Evolutionary conservation across 2,888 invertebrate genomes (phyloP).

Genomic region (Drosophila paranaensis): DNA sequence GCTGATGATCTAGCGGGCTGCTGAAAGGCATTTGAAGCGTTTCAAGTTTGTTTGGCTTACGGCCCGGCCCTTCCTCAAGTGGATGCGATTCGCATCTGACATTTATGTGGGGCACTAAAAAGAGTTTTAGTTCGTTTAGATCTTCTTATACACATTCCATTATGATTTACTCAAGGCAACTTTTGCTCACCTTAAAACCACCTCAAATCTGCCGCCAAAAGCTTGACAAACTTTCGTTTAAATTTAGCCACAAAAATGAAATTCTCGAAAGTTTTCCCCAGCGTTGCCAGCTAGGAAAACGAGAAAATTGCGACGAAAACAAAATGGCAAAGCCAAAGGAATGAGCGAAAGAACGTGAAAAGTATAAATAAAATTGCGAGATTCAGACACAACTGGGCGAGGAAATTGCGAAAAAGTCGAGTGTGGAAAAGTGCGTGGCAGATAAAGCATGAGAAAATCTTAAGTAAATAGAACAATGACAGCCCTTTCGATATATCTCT

Average conservation of each 20-base stretch:
- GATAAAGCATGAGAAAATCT: conserved; percentile 12
- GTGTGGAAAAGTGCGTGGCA: conserved; percentile 34
- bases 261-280: conserved; percentile 42
- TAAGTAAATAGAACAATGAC: conserved; percentile 3
- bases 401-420: conserved; percentile 35
- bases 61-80: conserved; percentile 40
- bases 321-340: conserved; percentile 46
- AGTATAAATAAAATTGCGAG: conserved; percentile 41
- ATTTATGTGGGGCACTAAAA: conserved; percentile 27
- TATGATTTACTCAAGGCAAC: neutral
- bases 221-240: conserved; percentile 38
- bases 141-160: neutral
- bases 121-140: conserved; percentile 2
- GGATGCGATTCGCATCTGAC: conserved; percentile 37
- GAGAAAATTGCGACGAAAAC: conserved; percentile 57
- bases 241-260: neutral
- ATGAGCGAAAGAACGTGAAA: conserved; percentile 1
- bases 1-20: conserved; percentile 25
- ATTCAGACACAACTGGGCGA: conserved; percentile 9
- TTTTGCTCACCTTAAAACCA: too few relatives aligned
- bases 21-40: conserved; percentile 57
- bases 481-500: neutral
- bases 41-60: conserved; percentile 30
- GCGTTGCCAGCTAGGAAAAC: conserved; percentile 52
- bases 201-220: conserved; percentile 40